These are phyloP conservation scores for Zaprionus ghesquierei DNA, from an alignment of 1,140 invertebrate species.

Conservation along the genomic window DNA sequence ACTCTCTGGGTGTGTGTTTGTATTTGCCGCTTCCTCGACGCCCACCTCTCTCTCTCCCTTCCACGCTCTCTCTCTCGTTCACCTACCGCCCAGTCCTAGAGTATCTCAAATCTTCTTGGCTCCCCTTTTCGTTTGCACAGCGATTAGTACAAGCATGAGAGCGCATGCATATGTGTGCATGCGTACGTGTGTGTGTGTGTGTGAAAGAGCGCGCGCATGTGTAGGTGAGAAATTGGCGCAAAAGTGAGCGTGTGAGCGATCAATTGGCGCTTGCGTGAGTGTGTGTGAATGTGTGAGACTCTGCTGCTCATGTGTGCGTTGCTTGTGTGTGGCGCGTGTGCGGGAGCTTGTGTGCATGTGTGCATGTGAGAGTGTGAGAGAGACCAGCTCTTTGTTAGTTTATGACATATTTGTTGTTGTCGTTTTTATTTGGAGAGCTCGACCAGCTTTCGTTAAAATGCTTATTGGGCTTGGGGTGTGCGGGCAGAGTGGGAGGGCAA, in stretches of 20 bases:
- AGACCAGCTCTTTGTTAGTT: conserved; percentile 69
- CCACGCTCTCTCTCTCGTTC: background rate
- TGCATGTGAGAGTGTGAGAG: conserved; percentile 42
- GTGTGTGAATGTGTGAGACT: conserved; percentile 4
- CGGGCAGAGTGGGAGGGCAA: conserved; percentile 29
- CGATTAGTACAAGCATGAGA: conserved; percentile 62
- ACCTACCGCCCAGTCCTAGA: conserved; percentile 8
- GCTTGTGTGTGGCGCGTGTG: conserved; percentile 28
- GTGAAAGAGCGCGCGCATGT: conserved; percentile 51
- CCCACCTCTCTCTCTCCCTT: background rate
- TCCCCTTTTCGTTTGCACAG: conserved; percentile 27
- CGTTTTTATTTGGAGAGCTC: conserved; percentile 46
- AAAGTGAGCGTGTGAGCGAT: conserved; percentile 58
- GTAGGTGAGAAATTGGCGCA: conserved; percentile 73
- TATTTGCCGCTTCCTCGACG: conserved; percentile 15
- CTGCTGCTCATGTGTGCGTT: conserved; percentile 6
- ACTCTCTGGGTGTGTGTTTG: conserved; percentile 22
- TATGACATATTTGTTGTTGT: conserved; percentile 73
- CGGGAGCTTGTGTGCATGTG: conserved; percentile 27
- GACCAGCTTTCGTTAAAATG: conserved; percentile 36
- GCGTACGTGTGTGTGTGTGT: conserved; percentile 27
- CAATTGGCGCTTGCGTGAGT: conserved; percentile 58
- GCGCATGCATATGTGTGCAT: conserved; percentile 33
- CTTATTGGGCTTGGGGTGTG: conserved; percentile 34
- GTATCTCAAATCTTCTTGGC: conserved; percentile 55